These are phyloP conservation scores for Acrobasis suavella DNA, from an alignment of 2,888 invertebrate genomes.

Conservation along the genomic window DNA sequence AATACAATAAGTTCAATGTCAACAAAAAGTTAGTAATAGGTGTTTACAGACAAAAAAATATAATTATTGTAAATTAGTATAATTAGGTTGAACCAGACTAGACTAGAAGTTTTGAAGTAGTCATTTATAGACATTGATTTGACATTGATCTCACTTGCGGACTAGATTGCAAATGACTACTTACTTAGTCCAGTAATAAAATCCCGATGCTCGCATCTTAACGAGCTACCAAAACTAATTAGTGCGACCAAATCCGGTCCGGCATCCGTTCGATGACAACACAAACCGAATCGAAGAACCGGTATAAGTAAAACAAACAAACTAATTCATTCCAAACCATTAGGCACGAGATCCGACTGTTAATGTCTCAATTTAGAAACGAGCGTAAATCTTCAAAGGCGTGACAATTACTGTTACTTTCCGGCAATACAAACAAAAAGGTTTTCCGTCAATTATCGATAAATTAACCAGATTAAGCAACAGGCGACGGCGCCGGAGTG, in stretches of 20 bases:
- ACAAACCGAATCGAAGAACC: conserved; percentile 63
- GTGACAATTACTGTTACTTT: conserved; percentile 83
- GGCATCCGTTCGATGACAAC: conserved; percentile 47
- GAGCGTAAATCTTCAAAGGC: conserved; percentile 83
- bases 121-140: background rate
- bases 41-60: too few species aligned
- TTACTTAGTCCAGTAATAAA: conserved; percentile 25
- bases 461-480: conserved; percentile 82
- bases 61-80: too few species aligned
- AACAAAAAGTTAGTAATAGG: too few species aligned
- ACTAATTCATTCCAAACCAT: conserved; percentile 82
- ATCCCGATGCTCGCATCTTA: conserved; percentile 32
- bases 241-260: conserved; percentile 50
- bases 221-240: conserved; percentile 49
- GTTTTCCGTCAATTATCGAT: conserved; percentile 82
- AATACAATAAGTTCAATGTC: too few species aligned
- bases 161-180: conserved; percentile 17
- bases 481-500: conserved; percentile 76
- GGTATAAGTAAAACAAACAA: conserved; percentile 73
- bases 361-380: conserved; percentile 83
- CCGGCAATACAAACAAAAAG: conserved; percentile 82
- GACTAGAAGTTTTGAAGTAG: background rate
- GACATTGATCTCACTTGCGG: background rate
- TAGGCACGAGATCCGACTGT: conserved; percentile 81
- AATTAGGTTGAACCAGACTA: too few species aligned